Evolutionary conservation across 2,888 invertebrate species (phyloP).

Genomic region (Caenorhabditis parvicauda): DNA sequence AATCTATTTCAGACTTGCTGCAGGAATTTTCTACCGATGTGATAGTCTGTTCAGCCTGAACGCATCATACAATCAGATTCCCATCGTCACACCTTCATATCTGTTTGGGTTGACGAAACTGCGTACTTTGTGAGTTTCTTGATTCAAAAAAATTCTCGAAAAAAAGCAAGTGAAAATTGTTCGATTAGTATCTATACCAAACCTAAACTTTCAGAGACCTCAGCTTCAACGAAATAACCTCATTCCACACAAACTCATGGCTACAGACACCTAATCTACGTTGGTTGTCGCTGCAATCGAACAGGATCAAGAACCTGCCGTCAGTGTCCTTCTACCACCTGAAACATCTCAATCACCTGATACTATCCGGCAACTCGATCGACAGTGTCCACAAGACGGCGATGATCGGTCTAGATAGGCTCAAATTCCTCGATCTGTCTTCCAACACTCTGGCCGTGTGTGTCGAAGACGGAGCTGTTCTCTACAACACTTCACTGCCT

Average conservation of each 20-base stretch:
- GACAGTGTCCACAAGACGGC: conserved; percentile 41
- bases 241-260: conserved; percentile 40
- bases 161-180: neutral
- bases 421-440: conserved; percentile 35
- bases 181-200: neutral
- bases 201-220: conserved; percentile 33
- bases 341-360: conserved; percentile 30
- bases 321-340: conserved; percentile 40
- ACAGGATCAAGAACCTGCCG: conserved; percentile 34
- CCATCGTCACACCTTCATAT: conserved; percentile 37
- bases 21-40: conserved; percentile 42
- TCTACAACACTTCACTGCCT: conserved; percentile 46
- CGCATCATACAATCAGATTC: conserved; percentile 36
- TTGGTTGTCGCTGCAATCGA: conserved; percentile 35
- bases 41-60: conserved; percentile 34
- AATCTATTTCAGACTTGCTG: conserved; percentile 25
- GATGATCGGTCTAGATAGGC: conserved; percentile 37
- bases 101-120: conserved; percentile 37
- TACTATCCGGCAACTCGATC: conserved; percentile 35
- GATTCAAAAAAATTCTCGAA: neutral
- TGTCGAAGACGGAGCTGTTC: conserved; percentile 46
- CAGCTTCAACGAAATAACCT: conserved; percentile 34
- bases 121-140: conserved; percentile 32
- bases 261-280: conserved; percentile 30
- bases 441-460: conserved; percentile 47